Evolutionary conservation across 2,888 invertebrate genomes (phyloP).

Genomic region (Xanthia togata): DNA sequence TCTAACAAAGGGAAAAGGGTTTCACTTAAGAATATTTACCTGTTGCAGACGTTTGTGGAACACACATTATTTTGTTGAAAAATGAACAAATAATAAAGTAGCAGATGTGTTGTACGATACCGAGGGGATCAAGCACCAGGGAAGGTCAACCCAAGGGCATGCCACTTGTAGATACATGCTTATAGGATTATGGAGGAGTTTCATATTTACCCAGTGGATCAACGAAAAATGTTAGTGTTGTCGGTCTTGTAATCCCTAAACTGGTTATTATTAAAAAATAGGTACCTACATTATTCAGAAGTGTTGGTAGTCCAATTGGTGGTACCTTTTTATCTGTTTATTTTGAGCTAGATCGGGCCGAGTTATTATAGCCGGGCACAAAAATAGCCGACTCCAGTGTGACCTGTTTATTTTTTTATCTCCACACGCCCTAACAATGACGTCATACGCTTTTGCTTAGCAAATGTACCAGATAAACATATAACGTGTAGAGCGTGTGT

Average conservation of each 20-base stretch:
- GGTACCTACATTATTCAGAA: background rate
- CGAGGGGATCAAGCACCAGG: conserved; percentile 7
- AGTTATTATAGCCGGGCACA: conserved; percentile 9
- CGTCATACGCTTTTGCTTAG: conserved; percentile 6
- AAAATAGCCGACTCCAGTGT: conserved; percentile 29
- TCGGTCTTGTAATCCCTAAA: background rate
- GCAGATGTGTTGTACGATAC: conserved; percentile 44
- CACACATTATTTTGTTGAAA: conserved; percentile 35
- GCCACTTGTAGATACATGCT: conserved; percentile 10
- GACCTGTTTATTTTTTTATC: conserved; percentile 50
- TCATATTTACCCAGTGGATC: background rate
- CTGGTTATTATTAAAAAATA: no score
- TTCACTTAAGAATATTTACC: conserved; percentile 21
- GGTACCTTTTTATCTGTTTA: conserved; percentile 25
- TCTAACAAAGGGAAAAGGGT: conserved; percentile 52
- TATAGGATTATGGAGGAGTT: conserved; percentile 11
- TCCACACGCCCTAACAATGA: conserved; percentile 18
- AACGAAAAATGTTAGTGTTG: background rate
- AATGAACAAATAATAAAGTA: conserved; percentile 57
- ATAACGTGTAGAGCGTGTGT: background rate
- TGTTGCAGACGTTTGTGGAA: conserved; percentile 42
- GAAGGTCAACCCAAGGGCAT: conserved; percentile 26
- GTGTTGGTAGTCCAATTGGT: conserved; percentile 9
- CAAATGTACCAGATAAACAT: background rate
- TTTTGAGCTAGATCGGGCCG: conserved; percentile 18